Base-by-base conservation (phyloP, 2,797 vertebrate genomes). In the Manis crassicaudata region DNA sequence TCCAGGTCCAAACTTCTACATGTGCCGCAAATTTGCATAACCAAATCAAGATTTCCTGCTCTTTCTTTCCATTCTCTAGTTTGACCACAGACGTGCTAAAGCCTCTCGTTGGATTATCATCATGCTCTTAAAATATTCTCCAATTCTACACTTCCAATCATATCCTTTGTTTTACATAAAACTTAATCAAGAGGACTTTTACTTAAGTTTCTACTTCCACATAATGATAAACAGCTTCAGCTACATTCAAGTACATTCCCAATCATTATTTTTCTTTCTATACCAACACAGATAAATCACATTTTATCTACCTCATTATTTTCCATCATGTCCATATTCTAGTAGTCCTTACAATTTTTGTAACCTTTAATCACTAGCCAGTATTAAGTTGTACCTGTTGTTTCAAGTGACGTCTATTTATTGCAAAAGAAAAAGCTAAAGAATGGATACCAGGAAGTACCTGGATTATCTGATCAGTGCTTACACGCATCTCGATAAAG, bases 171-270 rank as follows among this genome's bases (percentile, higher is more conserved):
- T 97, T 88, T 63, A 5, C 88, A 68, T 25, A 94, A 83, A 96
- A 92, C 1, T 73, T 95, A 97, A 94, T 96, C 96, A 94, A 92
- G 94, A 92, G 60, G 83, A 89, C 73, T 89, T 97, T 97, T 94
- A 89, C 79, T 73, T 88, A 84, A 93, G 96, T 97, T 96, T 94
- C 96, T 73, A 93, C 58, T 97, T 88, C 68, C 73, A 96, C 92
- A 91, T 97, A 94, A 97, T 80, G 92, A 93, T 90, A 95, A 94
- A 93, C 46, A 90, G 83, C 67, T 95, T 79, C 60, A 93, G 92
- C 89, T 90, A 92, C 54, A 67, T 87, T 95, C 67, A 82, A 46
- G 62, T 56, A 86, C 58, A 94, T 92, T 89, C 54, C 63, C 72
- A 37, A 68, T 60, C 91, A 95, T 94, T 92, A 84, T 65, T 96